phyloP scores from a whole-genome alignment of 92 coral and sea anemone genomes.

The Epizoanthus rinbou region DNA sequence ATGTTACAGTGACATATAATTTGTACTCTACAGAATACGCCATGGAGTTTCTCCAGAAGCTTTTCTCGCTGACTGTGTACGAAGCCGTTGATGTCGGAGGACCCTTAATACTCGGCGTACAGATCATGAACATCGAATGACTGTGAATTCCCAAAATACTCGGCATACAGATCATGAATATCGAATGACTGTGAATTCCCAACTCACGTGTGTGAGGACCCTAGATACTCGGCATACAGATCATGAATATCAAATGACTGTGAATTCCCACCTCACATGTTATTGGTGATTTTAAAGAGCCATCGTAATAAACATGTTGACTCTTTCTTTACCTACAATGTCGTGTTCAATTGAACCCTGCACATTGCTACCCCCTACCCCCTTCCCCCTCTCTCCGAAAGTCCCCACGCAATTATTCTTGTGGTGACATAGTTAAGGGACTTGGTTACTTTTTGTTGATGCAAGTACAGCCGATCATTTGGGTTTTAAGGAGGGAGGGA shows the following conservation, averaged over 20 bases:
- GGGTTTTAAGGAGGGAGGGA: no score
- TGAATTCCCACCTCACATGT: background rate
- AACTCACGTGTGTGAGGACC: background rate
- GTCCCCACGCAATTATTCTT: no score
- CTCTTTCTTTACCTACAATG: background rate
- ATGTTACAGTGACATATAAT: background rate
- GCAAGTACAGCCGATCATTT: no score
- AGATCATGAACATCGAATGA: conserved; percentile 77
- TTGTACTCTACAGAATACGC: conserved; percentile 64
- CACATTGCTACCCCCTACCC: no score
- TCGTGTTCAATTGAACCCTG: background rate
- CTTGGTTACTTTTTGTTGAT: no score
- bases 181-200: conserved; percentile 45
- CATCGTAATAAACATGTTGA: background rate
- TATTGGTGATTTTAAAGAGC: background rate
- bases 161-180: conserved; percentile 77
- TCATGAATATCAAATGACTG: no score
- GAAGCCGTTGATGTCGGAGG: conserved; percentile 73
- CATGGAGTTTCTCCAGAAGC: conserved; percentile 74
- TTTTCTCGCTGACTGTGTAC: conserved; percentile 81
- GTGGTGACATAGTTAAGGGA: no score
- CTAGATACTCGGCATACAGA: no score
- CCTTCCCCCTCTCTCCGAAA: no score
- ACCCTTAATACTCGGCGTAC: conserved; percentile 67
- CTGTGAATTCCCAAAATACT: background rate